Conservation (phyloP, 2,113 vertebrate species). For the Todiramphus chloris region DNA sequence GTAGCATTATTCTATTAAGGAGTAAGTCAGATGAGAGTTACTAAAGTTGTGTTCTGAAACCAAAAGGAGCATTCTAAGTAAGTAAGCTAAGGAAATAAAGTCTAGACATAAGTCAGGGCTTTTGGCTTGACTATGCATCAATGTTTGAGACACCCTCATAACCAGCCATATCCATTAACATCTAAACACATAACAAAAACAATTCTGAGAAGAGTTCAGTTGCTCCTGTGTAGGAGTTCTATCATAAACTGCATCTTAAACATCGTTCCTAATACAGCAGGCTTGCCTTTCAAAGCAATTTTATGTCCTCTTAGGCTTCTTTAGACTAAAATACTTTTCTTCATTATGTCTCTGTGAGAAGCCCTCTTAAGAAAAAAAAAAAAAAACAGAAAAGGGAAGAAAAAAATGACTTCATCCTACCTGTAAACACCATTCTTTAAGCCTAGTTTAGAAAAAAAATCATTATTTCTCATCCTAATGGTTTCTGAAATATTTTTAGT, state of each 20-base stretch:
- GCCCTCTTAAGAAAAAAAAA: not conserved
- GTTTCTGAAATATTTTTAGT: not conserved
- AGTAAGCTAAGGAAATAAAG: not conserved
- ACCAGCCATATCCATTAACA: not conserved
- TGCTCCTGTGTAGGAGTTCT: not conserved
- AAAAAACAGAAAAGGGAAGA: not conserved
- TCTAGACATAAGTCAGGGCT: not conserved
- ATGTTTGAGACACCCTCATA: not conserved
- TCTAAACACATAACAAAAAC: not conserved
- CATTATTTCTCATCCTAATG: not conserved
- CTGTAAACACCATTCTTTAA: too few species aligned
- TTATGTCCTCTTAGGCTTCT: not conserved
- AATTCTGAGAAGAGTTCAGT: not conserved
- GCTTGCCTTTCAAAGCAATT: not conserved
- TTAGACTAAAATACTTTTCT: not conserved
- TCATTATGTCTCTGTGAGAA: not conserved
- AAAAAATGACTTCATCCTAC: not conserved
- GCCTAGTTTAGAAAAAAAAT: too few species aligned
- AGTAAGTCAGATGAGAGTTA: not conserved
- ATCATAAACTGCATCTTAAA: not conserved
- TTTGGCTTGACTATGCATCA: not conserved
- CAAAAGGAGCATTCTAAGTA: not conserved
- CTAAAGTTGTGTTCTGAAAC: not conserved
- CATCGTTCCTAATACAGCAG: not conserved
- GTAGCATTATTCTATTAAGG: not conserved